Evolutionary conservation across 2,113 vertebrate genomes (phyloP).

Genomic region (Ramphastos sulfuratus): DNA sequence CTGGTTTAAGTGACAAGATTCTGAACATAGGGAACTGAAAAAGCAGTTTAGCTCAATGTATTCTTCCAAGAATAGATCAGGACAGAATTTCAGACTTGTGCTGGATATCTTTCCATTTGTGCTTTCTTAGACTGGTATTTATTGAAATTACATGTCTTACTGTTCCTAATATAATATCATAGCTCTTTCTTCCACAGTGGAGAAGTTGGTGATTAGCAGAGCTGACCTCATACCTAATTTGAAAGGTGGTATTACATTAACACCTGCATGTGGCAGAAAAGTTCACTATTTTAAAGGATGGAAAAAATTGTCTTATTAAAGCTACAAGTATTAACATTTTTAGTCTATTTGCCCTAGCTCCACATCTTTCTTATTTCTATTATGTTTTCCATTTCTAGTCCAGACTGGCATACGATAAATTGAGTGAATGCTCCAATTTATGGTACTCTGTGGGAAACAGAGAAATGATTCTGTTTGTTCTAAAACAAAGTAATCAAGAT

Average conservation of each 20-base stretch:
- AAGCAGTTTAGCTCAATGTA: background rate
- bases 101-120: background rate
- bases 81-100: background rate
- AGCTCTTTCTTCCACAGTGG: background rate
- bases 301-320: conserved; percentile 31
- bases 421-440: conserved; percentile 28
- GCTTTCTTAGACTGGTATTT: background rate
- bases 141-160: background rate
- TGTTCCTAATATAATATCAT: background rate
- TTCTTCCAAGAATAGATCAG: background rate
- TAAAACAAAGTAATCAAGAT: conserved; percentile 20
- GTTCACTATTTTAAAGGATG: conserved; percentile 12
- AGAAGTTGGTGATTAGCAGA: background rate
- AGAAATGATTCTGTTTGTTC: conserved; percentile 46
- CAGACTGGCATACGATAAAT: conserved; percentile 21
- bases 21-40: background rate
- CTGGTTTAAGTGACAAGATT: background rate
- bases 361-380: conserved; percentile 46
- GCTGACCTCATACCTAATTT: background rate
- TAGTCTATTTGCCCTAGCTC: background rate
- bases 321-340: conserved; percentile 15
- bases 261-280: conserved; percentile 18
- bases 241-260: conserved; percentile 2
- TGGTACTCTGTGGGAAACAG: conserved; percentile 23
- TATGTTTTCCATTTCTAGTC: conserved; percentile 40